phyloP scores from a whole-genome alignment of 2,797 vertebrate genomes.

The Microtus californicus region DNA sequence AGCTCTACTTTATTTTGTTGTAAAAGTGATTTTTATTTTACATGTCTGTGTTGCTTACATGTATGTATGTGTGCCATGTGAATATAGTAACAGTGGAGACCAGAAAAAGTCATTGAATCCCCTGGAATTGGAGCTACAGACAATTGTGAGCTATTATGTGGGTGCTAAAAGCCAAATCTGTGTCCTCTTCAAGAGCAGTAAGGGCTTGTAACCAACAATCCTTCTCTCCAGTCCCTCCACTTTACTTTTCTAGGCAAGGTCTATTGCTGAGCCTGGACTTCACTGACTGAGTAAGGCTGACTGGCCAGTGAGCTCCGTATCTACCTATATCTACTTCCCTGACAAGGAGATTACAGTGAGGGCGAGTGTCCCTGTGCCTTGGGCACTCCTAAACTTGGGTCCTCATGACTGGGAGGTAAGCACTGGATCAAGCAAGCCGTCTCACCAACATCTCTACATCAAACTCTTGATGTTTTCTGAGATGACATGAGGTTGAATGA shows the following conservation, averaged over 20 bases:
- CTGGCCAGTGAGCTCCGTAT: background rate
- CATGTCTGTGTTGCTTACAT: background rate
- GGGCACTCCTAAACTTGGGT: background rate
- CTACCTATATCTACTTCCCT: background rate
- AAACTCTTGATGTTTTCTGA: background rate
- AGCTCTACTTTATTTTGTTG: background rate
- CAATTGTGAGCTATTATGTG: background rate
- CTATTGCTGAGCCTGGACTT: background rate
- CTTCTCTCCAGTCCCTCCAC: background rate
- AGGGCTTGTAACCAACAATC: background rate
- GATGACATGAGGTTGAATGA: background rate
- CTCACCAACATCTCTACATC: background rate
- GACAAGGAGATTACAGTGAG: background rate
- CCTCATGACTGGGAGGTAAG: no score
- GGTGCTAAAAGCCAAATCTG: background rate
- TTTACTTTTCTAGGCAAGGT: background rate
- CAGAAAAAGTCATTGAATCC: background rate
- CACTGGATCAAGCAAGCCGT: background rate
- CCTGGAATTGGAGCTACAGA: background rate
- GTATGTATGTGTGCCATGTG: background rate
- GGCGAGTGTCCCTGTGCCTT: background rate
- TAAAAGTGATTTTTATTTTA: background rate
- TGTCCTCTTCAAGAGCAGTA: background rate
- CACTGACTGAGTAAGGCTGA: background rate
- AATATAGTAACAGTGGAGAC: background rate